These are phyloP conservation scores for Gryon sp. DNA, from an alignment of 1,140 invertebrate species.

Conservation along the genomic window DNA sequence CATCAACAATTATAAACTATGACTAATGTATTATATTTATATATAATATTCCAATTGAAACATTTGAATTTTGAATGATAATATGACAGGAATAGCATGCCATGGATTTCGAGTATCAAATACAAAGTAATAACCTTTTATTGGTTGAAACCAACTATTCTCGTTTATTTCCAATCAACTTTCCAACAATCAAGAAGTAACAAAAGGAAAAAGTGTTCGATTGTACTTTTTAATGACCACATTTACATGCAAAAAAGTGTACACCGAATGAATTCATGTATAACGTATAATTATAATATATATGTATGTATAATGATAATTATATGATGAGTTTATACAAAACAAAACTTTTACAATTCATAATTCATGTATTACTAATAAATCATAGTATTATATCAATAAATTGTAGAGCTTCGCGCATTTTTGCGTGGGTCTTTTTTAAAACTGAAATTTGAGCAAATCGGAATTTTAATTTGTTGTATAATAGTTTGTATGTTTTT, in stretches of 20 bases:
- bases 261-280: conserved; percentile 20
- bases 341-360: conserved; percentile 37
- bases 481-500: not conserved
- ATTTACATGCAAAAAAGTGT: conserved; percentile 38
- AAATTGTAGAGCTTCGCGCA: conserved; percentile 21
- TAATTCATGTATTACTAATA: conserved; percentile 33
- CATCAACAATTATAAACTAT: not conserved
- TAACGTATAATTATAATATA: conserved; percentile 40
- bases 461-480: not conserved
- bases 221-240: conserved; percentile 31
- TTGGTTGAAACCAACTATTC: too few species aligned
- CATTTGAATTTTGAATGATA: not conserved
- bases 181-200: too few species aligned
- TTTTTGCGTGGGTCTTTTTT: not conserved
- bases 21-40: not conserved
- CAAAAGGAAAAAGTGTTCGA: conserved; percentile 9
- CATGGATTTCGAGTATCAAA: too few species aligned
- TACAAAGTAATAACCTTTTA: too few species aligned
- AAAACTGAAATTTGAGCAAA: not conserved
- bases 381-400: conserved; percentile 29
- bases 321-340: conserved; percentile 52
- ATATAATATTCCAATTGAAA: not conserved
- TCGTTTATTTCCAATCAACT: too few species aligned
- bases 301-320: conserved; percentile 30
- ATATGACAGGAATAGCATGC: too few species aligned